Base-by-base conservation (phyloP, 2,113 vertebrate species). In the Rhinoptilus africanus region DNA sequence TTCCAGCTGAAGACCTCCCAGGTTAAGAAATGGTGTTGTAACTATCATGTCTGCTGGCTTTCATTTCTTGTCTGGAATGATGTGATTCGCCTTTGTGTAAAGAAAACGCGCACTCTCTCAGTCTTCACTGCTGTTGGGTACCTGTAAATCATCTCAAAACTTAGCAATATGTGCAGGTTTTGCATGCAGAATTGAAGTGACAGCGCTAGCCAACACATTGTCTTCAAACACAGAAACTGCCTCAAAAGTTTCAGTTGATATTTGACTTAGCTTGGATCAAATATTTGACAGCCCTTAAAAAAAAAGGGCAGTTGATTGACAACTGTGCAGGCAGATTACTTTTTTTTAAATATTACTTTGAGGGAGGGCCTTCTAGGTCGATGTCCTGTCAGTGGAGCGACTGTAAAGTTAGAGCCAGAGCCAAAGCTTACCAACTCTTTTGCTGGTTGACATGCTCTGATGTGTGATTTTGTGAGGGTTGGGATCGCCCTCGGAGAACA, bases 391-490 rank as follows among this genome's bases (percentile, higher is more conserved):
- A 35, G 53, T 24, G 50, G 59, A 35, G 48, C 30, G 43, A 51
- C 47, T 41, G 45, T 43, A 43, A 77, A 78, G 18, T 68, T 4
- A 68, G 60, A 86, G 59, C 18, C 66, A 51, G 64, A 82, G 59
- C 66, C 66, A 57, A 68, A 63, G 30, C 20, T 78, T 43, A 35
- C 34, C 43, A 37, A 12, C 7, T 9, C 16, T 67, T 43, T 30
- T 45, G 21, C n/a, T 83, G 4, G 1, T 51, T 57, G 47, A 12
- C 1, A 0, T 23, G 34, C 20, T 57, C 59, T 8, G 13, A 22
- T 73, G 26, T 57, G 37, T 86, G 41, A 51, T 63, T 34, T 68
- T n/a, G n/a, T 23, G 59, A 67, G 24, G 23, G 19, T 4, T 79
- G 72, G 37, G 43, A 47, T 83, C 47, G 47, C 48, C 22, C 48